Evolutionary conservation across 2,113 vertebrate species (phyloP).

Genomic region (Physeter macrocephalus): DNA sequence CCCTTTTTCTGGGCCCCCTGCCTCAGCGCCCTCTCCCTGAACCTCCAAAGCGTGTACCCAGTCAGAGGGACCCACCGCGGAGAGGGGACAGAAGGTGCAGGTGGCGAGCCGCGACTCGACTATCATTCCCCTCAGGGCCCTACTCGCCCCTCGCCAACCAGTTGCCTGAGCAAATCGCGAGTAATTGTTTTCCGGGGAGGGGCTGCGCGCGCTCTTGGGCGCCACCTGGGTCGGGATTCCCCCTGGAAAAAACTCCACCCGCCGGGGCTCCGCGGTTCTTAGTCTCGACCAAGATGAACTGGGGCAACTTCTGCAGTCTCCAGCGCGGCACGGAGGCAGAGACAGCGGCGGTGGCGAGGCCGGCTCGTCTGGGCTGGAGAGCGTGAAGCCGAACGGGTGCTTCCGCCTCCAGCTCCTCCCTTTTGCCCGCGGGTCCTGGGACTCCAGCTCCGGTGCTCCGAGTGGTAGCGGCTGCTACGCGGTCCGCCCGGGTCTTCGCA

Average conservation of each 20-base stretch:
- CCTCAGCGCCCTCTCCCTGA: background rate
- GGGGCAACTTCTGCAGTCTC: conserved; percentile 41
- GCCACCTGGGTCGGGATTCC: background rate
- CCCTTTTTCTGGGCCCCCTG: background rate
- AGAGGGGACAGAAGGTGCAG: background rate
- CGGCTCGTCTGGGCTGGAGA: background rate
- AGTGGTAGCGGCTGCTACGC: background rate
- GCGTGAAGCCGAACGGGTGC: background rate
- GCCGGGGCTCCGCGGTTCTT: background rate
- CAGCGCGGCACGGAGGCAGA: background rate
- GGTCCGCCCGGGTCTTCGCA: background rate
- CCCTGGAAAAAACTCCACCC: background rate
- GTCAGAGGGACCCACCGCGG: background rate
- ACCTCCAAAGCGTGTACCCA: background rate
- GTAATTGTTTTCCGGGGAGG: background rate
- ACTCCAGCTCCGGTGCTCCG: background rate
- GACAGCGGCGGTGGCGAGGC: background rate
- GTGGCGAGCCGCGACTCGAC: background rate
- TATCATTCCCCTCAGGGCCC: background rate
- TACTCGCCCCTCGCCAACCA: background rate
- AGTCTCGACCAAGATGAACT: background rate
- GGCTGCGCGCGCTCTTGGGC: background rate
- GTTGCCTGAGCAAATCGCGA: background rate
- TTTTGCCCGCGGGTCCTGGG: background rate
- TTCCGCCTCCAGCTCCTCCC: background rate